These are phyloP conservation scores for Philhelius pedissequus DNA, from an alignment of 2,888 invertebrate genomes.

Conservation along the genomic window DNA sequence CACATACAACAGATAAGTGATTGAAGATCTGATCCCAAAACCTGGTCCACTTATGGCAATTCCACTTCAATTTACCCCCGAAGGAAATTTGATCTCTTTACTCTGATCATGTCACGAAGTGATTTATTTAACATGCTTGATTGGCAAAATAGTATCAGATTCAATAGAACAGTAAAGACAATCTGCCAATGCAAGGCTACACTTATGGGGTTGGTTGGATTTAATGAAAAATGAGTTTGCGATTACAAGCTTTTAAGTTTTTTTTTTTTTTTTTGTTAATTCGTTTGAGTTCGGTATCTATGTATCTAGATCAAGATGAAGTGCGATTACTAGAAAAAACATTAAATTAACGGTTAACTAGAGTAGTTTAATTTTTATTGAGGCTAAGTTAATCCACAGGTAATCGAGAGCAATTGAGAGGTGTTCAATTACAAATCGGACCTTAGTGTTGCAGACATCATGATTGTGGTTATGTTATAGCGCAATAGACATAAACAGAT, in stretches of 20 bases:
- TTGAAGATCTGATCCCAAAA: constrained; percentile 12
- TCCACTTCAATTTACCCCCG: not conserved
- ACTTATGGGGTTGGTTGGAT: constrained; percentile 2
- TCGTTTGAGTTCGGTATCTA: too few species aligned
- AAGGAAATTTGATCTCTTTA: constrained; percentile 38
- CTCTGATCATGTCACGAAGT: constrained; percentile 8
- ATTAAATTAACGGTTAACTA: constrained; percentile 27
- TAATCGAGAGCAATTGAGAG: constrained; percentile 4
- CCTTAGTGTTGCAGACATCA: constrained; percentile 3
- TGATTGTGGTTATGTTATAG: not conserved
- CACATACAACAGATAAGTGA: constrained; percentile 6
- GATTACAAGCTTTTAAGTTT: constrained; percentile 5
- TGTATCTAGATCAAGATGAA: constrained; percentile 39
- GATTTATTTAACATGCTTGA: constrained; percentile 44
- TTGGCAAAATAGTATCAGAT: constrained; percentile 40
- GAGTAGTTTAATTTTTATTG: constrained; percentile 1
- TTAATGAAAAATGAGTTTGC: constrained; percentile 20
- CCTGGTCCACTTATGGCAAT: not conserved
- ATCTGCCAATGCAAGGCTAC: constrained; percentile 3
- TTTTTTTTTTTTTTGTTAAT: not conserved
- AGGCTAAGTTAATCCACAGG: not conserved
- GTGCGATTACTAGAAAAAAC: constrained; percentile 8
- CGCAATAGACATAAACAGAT: not conserved
- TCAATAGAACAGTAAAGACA: constrained; percentile 9
- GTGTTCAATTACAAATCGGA: constrained; percentile 21